These are phyloP conservation scores for Pocillopora damicornis DNA, from an alignment of 64 coral and sea anemone species.

Conservation along the genomic window DNA sequence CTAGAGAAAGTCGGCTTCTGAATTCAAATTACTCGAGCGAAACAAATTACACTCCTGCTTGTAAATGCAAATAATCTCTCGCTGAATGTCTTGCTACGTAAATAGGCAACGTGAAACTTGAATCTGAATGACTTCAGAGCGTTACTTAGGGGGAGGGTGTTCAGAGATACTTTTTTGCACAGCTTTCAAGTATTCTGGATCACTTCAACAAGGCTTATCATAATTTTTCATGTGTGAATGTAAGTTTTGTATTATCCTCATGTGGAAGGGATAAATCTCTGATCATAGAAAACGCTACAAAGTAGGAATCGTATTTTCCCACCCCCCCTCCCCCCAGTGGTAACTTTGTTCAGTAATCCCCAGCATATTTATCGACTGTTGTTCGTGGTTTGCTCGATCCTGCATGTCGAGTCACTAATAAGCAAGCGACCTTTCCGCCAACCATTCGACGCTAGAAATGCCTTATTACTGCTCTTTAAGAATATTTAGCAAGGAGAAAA, in stretches of 20 bases:
- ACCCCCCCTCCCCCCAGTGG: background rate
- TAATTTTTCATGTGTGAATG: background rate
- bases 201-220: background rate
- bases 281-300: background rate
- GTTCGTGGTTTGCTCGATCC: slow-evolving; percentile 37
- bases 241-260: background rate
- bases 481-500: slow-evolving; percentile 81
- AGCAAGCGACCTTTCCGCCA: slow-evolving; percentile 45
- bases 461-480: slow-evolving; percentile 76
- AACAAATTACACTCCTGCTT: slow-evolving; percentile 35
- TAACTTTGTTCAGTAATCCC: background rate
- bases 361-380: slow-evolving; percentile 36
- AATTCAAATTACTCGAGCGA: slow-evolving; percentile 41
- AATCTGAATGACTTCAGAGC: slow-evolving; percentile 11
- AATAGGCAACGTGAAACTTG: slow-evolving; percentile 40
- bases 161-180: background rate
- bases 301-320: background rate
- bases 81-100: slow-evolving; percentile 22
- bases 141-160: background rate
- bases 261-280: background rate
- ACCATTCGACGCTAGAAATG: slow-evolving; percentile 46
- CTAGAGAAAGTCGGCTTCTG: slow-evolving; percentile 8
- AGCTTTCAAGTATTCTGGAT: background rate
- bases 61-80: slow-evolving; percentile 42
- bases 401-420: slow-evolving; percentile 40